These are phyloP conservation scores for Pandemis corylana DNA, from an alignment of 2,888 invertebrate genomes.

Conservation along the genomic window DNA sequence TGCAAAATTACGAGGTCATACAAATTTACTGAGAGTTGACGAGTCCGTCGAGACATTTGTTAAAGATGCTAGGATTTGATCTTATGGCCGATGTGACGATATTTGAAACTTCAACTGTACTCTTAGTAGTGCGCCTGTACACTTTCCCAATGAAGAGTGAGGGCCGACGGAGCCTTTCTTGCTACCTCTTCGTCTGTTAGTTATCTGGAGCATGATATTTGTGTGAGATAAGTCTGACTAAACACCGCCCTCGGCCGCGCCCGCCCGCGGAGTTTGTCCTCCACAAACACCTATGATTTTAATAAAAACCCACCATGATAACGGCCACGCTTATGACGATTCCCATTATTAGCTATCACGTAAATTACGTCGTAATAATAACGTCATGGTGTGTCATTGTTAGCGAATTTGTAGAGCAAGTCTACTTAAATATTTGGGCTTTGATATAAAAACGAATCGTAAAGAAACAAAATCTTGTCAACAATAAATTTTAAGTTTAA, in stretches of 20 bases:
- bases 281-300: slow-evolving; percentile 66
- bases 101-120: too few relatives aligned
- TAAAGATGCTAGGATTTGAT: too few relatives aligned
- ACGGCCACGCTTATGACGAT: slow-evolving; percentile 46
- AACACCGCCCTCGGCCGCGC: slow-evolving; percentile 70
- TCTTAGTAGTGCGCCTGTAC: not conserved
- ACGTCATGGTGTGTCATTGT: slow-evolving; percentile 15
- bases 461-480: too few relatives aligned
- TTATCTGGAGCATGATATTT: slow-evolving; percentile 67
- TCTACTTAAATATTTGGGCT: slow-evolving; percentile 1
- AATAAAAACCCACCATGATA: slow-evolving; percentile 54
- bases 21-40: too few relatives aligned
- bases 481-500: not conserved
- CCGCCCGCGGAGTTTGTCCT: slow-evolving; percentile 73
- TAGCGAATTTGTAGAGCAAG: slow-evolving; percentile 4
- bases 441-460: not conserved
- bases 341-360: slow-evolving; percentile 45
- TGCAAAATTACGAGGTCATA: too few relatives aligned
- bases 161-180: not conserved
- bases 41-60: too few relatives aligned
- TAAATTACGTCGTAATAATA: slow-evolving; percentile 27
- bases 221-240: slow-evolving; percentile 71
- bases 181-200: slow-evolving; percentile 44
- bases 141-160: not conserved
- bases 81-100: too few relatives aligned